phyloP scores from a whole-genome alignment of 2,888 invertebrate genomes.

The Hirtodrosophila confusa region DNA sequence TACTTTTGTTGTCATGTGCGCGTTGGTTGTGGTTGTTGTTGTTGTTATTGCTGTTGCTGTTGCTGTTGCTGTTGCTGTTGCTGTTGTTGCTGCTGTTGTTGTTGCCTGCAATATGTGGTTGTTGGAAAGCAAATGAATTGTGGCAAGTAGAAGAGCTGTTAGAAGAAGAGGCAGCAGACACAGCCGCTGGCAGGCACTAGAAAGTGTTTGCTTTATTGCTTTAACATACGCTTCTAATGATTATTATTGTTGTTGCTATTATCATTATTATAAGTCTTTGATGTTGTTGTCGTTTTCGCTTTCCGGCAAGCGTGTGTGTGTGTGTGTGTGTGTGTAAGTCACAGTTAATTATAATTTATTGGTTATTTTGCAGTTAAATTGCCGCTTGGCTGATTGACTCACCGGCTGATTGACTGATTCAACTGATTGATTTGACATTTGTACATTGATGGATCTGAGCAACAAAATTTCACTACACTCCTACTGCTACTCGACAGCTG shows the following conservation, averaged over 20 bases:
- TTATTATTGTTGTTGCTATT: constrained; percentile 11
- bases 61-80: constrained; percentile 19
- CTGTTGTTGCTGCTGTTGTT: constrained; percentile 21
- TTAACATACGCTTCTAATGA: constrained; percentile 24
- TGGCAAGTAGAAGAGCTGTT: constrained; percentile 25
- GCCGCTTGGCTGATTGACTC: constrained; percentile 46
- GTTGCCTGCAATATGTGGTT: constrained; percentile 48
- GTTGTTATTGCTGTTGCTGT: constrained; percentile 28
- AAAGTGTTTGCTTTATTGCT: constrained; percentile 64
- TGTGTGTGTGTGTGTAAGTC: constrained; percentile 8
- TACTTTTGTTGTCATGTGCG: constrained; percentile 46
- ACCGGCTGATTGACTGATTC: constrained; percentile 46
- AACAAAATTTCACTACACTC: constrained; percentile 11
- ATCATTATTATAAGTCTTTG: constrained; percentile 34
- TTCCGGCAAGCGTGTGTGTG: constrained; percentile 35
- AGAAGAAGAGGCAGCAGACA: constrained; percentile 4
- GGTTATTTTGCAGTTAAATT: constrained; percentile 37
- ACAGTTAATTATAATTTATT: constrained; percentile 71
- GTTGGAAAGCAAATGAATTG: constrained; percentile 43
- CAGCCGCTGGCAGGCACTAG: constrained; percentile 42
- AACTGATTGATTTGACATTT: constrained; percentile 46
- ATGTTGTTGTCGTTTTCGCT: constrained; percentile 55
- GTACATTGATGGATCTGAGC: constrained; percentile 3
- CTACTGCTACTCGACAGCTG: neutral
- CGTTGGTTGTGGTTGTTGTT: constrained; percentile 21